These are phyloP conservation scores for Pomatostomus ruficeps DNA, from an alignment of 2,113 vertebrate genomes.

Conservation along the genomic window DNA sequence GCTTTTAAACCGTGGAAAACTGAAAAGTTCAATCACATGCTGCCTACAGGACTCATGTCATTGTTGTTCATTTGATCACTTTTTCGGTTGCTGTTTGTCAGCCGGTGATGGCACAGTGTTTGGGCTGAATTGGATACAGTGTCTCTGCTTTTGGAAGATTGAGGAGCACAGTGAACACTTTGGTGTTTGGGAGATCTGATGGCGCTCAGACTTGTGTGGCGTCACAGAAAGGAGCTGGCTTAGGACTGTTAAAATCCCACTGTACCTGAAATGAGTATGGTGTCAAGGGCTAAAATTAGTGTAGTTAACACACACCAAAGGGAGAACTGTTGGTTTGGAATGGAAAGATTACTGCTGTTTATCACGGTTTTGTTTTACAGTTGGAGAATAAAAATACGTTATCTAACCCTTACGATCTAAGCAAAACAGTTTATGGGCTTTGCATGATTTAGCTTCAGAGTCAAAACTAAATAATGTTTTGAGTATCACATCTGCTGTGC, in stretches of 20 bases:
- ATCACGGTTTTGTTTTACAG: constrained; percentile 44
- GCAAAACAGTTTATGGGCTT: constrained; percentile 62
- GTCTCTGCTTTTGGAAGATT: constrained; percentile 42
- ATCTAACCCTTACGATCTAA: constrained; percentile 52
- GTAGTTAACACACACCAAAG: constrained; percentile 10
- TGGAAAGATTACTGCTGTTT: constrained; percentile 2
- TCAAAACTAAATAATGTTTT: constrained; percentile 57
- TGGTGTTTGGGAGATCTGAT: constrained; percentile 38
- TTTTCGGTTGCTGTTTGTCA: constrained; percentile 44
- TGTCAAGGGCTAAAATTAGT: constrained; percentile 74
- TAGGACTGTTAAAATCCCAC: constrained; percentile 42
- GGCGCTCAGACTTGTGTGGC: constrained; percentile 49
- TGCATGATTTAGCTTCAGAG: constrained; percentile 72
- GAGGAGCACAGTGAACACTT: constrained; percentile 54
- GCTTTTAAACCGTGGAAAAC: constrained; percentile 64
- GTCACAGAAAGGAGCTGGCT: constrained; percentile 36
- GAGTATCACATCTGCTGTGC: constrained; percentile 61
- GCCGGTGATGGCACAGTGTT: constrained; percentile 46
- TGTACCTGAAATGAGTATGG: constrained; percentile 32
- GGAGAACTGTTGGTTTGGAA: not conserved
- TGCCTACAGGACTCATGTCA: constrained; percentile 72
- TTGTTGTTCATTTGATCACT: constrained; percentile 34
- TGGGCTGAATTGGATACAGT: constrained; percentile 68
- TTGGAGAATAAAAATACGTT: constrained; percentile 51
- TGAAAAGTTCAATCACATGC: constrained; percentile 65